phyloP scores from a whole-genome alignment of 2,113 vertebrate species.

The Anguilla rostrata region DNA sequence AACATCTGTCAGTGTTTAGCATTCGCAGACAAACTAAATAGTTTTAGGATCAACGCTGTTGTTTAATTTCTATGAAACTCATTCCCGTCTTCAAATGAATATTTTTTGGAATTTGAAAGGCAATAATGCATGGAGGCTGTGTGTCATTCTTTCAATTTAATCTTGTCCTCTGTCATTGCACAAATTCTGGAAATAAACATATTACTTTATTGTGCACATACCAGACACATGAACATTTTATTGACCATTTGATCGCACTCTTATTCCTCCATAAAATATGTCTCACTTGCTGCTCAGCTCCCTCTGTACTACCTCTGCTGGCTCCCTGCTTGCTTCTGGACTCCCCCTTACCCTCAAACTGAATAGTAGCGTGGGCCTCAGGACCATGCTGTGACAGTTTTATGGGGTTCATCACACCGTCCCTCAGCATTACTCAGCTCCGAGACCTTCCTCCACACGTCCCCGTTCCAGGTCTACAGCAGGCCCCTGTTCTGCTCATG shows the following conservation, averaged over 20 bases:
- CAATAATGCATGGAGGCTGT: not conserved
- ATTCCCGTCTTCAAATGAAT: not conserved
- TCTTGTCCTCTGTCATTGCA: not conserved
- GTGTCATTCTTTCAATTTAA: not conserved
- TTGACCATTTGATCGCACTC: not conserved
- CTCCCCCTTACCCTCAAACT: not conserved
- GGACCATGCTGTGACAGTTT: constrained; percentile 24
- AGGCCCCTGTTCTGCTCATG: not conserved
- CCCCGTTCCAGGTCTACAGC: not conserved
- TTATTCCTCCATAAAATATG: constrained; percentile 32
- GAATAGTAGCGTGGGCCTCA: constrained; percentile 16
- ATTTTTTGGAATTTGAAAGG: not conserved
- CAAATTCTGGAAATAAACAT: not conserved
- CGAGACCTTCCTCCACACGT: not conserved
- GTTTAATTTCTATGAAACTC: constrained; percentile 1
- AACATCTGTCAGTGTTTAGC: constrained; percentile 65
- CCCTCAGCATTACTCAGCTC: constrained; percentile 23
- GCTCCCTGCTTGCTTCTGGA: not conserved
- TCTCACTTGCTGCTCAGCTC: constrained; percentile 18
- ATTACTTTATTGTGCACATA: not conserved
- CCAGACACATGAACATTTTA: not conserved
- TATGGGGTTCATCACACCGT: constrained; percentile 25
- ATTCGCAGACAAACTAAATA: not conserved
- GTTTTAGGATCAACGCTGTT: constrained; percentile 30
- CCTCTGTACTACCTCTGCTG: constrained; percentile 7